Base-by-base conservation (phyloP, 2,113 vertebrate species). In the Eclectus roratus region DNA sequence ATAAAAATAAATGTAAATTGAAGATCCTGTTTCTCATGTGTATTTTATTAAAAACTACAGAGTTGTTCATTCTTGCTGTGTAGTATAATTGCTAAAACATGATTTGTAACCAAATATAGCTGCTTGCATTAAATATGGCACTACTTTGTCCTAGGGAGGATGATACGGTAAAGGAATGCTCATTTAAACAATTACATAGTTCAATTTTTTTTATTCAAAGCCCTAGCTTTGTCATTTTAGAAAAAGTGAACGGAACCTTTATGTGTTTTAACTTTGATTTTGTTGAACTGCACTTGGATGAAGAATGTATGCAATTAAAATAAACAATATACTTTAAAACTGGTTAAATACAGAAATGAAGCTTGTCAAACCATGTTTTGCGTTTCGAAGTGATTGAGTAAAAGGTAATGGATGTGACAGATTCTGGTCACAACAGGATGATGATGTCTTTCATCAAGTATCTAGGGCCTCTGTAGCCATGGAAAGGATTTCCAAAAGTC, bases 51-150 rank as follows among this genome's bases (percentile, higher is more conserved):
- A 92, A 94, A 94, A 89, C 85, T 92, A 87, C 70, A 91, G 94
- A 95, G 94, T 92, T 94, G 58, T 94, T 97, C 88, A 43, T 94
- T 96, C 96, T 96, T 91, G 94, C 95, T 97, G 93, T 93, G 94
- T 93, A 84, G 80, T 94, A 80, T 97, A 95, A 96, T 96, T 96
- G 95, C 92, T 96, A 97, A 96, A 96, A 96, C 65, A 96, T 97
- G 94, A 97, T 95, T 92, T 93, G 94, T 91, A 94, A 95, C 94
- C 96, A 96, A 97, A 96, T 96, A 97, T 96, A 96, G 91, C 86
- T 64, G 80, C 80, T 94, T 52, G 73, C 80, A 91, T 94, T 96
- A 92, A 93, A 91, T 85, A 89, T 61, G 94, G 78, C 89, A 87
- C 66, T 84, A 10, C 46, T 87, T 82, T 86, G 56, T 96, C 41